Evolutionary conservation across 2,797 vertebrate species (phyloP), one percentile per base, ranked within the genome.

Genomic region (Hoplostethus mediterraneus): DNA sequence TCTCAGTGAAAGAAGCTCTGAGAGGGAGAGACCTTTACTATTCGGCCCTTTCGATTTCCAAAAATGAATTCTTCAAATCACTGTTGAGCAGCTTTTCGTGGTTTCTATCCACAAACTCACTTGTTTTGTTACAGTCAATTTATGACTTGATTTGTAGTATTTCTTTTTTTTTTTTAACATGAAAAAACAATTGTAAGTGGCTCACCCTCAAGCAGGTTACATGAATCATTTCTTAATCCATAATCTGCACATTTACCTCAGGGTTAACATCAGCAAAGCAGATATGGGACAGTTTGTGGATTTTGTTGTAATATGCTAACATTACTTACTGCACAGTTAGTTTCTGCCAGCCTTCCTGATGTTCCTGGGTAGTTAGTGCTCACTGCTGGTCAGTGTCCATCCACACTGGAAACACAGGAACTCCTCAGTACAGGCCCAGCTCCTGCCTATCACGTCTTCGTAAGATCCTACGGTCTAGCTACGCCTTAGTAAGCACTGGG

Each of bases 171-270:
- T 76, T 40, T 68, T 33, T 30, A 61, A 38, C 54, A 40, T 75
- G 70, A 63, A 67, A 73, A 76, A 49, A 49, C 17, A 49, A 49
- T 17, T 7, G 1, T 59, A 31, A 82, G 70, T 81, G 74, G 77
- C 77, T 86, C 81, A 80, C 80, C 80, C 81, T 82, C 49, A 76
- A 85, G 71, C 80, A 86, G 66, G 71, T 85, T 87, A 74, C 75
- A 83, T 67, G 25, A 84, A 83, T 89, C 75, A 82, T 69, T 84
- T 90, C 71, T 77, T 80, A 81, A 87, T 88, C 86, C 88, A 83
- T 85, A 84, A 77, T 87, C 90, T 87, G 89, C 91, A 93, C 90
- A 93, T 92, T 91, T 93, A 93, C 92, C 92, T 94, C 92, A 94
- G 92, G 92, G 89, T 92, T 60, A 55, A 87, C 84, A 80, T 91